Evolutionary conservation across 2,797 vertebrate species (phyloP).

Genomic region (Hypotaenidia philippensis): DNA sequence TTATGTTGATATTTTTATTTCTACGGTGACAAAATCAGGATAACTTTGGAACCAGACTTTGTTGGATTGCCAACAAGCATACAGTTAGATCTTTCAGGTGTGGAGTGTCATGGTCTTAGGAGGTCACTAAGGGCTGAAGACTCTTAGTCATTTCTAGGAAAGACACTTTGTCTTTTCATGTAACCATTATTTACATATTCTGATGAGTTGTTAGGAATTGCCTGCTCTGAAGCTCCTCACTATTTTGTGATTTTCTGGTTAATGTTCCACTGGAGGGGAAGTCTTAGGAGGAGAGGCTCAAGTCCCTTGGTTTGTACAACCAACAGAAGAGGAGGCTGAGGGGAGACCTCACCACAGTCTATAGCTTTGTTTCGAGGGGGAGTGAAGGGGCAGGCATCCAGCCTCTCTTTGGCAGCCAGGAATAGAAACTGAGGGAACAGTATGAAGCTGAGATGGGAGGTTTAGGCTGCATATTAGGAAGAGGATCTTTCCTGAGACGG

Average conservation of each 20-base stretch:
- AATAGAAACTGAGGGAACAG: too few relatives aligned
- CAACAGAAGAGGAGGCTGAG: too few relatives aligned
- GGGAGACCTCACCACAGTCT: too few relatives aligned
- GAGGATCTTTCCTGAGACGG: too few relatives aligned
- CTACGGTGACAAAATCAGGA: not conserved
- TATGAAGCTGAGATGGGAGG: too few relatives aligned
- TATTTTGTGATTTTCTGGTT: not conserved
- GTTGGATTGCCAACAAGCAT: not conserved
- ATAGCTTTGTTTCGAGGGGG: too few relatives aligned
- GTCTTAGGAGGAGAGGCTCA: too few relatives aligned
- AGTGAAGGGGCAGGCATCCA: too few relatives aligned
- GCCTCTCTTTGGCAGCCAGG: too few relatives aligned
- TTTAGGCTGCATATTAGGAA: too few relatives aligned
- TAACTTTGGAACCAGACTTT: not conserved
- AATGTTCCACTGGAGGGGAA: not conserved
- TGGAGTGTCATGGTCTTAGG: not conserved
- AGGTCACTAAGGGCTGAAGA: not conserved
- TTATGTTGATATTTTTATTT: conserved; percentile 13
- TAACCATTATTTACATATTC: not conserved
- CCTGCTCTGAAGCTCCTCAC: not conserved
- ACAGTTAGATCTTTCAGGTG: not conserved
- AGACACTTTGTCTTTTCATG: not conserved
- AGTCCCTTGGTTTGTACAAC: too few relatives aligned
- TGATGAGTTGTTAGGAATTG: not conserved
- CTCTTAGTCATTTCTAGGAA: not conserved